A percentile compares a stretch with the other conserved stretches of the same genome.
phyloP scores from a whole-genome alignment of 35 echinoderm and acorn worm species.

The Eucidaris tribuloides region DNA sequence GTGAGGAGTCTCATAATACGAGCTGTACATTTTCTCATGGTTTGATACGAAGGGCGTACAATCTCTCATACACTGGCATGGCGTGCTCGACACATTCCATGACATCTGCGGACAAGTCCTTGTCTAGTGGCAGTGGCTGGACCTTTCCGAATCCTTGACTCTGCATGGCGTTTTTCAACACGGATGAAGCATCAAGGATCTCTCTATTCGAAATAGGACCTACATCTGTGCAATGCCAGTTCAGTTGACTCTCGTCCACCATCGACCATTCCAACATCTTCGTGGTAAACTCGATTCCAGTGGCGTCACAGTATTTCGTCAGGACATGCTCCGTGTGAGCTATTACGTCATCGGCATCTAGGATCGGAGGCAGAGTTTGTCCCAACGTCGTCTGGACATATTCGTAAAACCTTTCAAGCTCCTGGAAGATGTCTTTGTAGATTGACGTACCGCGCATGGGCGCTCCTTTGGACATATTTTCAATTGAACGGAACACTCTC shows the following conservation, averaged over 20 bases:
- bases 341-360: slow-evolving; percentile 46
- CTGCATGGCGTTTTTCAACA: slow-evolving; percentile 36
- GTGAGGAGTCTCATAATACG: too few relatives aligned
- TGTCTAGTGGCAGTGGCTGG: not conserved
- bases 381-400: slow-evolving; percentile 7
- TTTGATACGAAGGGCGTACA: slow-evolving; percentile 53
- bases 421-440: slow-evolving; percentile 4
- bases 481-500: slow-evolving; percentile 15
- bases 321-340: slow-evolving; percentile 36
- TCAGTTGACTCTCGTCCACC: not conserved
- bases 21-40: too few relatives aligned
- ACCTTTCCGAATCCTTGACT: slow-evolving; percentile 25
- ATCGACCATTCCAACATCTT: slow-evolving; percentile 38
- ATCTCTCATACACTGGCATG: slow-evolving; percentile 26
- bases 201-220: slow-evolving; percentile 7
- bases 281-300: slow-evolving; percentile 20
- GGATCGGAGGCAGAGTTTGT: slow-evolving; percentile 19
- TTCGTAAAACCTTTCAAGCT: not conserved
- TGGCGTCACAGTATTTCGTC: slow-evolving; percentile 30
- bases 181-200: not conserved
- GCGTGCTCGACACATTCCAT: not conserved
- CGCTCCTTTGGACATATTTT: not conserved
- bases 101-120: slow-evolving; percentile 15
- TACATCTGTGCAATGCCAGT: slow-evolving; percentile 33
- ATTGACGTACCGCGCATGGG: not conserved